These are phyloP conservation scores for Oncorhynchus kisutch DNA, from an alignment of 2,113 vertebrate genomes.

Conservation along the genomic window DNA sequence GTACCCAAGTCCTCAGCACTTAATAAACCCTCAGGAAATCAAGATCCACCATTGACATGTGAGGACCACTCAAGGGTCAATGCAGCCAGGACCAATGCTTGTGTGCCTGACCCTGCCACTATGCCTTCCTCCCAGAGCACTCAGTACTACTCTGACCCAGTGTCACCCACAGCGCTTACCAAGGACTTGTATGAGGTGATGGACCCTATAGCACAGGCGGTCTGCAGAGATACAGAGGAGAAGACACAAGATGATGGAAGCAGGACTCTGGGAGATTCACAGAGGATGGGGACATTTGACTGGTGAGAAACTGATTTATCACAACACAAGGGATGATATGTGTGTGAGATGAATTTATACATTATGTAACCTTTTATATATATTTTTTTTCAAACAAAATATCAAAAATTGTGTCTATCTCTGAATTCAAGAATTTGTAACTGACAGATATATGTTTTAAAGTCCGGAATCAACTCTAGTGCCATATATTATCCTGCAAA, in stretches of 20 bases:
- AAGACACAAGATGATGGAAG: constrained; percentile 10
- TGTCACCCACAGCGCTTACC: background rate
- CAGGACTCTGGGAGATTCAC: fast-evolving
- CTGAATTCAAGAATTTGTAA: no score
- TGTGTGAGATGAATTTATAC: no score
- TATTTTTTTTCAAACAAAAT: no score
- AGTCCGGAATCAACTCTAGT: no score
- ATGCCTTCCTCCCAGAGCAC: background rate
- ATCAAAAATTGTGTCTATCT: no score
- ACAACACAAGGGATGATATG: background rate
- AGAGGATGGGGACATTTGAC: background rate
- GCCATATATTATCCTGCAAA: no score
- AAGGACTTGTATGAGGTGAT: constrained; percentile 62
- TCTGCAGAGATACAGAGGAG: background rate
- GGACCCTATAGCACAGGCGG: constrained; percentile 42
- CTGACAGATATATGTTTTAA: no score
- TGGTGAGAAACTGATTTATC: constrained; percentile 41
- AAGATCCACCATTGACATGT: background rate
- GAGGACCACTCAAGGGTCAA: background rate
- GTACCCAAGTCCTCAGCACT: background rate
- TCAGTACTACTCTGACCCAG: fast-evolving
- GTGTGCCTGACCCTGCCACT: background rate
- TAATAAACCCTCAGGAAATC: background rate
- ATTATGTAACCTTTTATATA: no score
- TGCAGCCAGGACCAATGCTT: background rate